phyloP scores from a whole-genome alignment of 2,113 vertebrate species.

The Holacanthus passer region DNA sequence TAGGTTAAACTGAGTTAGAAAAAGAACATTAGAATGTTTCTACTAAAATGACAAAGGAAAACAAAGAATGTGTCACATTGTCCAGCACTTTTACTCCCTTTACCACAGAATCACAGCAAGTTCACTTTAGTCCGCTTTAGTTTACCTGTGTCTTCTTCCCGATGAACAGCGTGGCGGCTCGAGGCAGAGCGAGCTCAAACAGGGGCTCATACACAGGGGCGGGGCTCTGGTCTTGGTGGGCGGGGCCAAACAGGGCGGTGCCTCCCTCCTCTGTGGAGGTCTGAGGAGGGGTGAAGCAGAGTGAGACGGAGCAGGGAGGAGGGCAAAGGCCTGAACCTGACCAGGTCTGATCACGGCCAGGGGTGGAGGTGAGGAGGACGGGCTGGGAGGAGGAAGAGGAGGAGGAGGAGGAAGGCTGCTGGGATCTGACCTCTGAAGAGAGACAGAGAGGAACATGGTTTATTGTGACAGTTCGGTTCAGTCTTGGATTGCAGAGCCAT shows the following conservation, averaged over 20 bases:
- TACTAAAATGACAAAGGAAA: no score
- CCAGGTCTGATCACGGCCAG: constrained; percentile 73
- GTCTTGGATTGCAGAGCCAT: no score
- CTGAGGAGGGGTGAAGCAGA: constrained; percentile 88
- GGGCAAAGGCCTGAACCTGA: constrained; percentile 63
- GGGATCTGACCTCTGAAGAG: constrained; percentile 87
- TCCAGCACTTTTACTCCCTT: no score
- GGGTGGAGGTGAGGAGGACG: constrained; percentile 79
- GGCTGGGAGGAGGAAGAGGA: constrained; percentile 22
- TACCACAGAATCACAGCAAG: no score
- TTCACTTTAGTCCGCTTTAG: neutral
- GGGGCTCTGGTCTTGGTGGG: constrained; percentile 76
- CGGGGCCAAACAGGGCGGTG: neutral
- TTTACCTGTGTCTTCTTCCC: constrained; percentile 87
- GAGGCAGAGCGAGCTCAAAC: constrained; percentile 93
- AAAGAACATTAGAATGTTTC: no score
- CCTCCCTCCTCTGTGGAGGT: constrained; percentile 53
- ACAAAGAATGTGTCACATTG: no score
- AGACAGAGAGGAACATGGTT: neutral
- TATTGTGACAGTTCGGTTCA: no score
- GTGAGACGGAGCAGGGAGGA: constrained; percentile 48
- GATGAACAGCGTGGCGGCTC: constrained; percentile 90
- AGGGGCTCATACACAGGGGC: constrained; percentile 88
- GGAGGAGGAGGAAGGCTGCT: constrained; percentile 75
- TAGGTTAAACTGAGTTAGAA: no score